Conservation (phyloP, 2,797 vertebrate species). For the Malacoraja senta region DNA sequence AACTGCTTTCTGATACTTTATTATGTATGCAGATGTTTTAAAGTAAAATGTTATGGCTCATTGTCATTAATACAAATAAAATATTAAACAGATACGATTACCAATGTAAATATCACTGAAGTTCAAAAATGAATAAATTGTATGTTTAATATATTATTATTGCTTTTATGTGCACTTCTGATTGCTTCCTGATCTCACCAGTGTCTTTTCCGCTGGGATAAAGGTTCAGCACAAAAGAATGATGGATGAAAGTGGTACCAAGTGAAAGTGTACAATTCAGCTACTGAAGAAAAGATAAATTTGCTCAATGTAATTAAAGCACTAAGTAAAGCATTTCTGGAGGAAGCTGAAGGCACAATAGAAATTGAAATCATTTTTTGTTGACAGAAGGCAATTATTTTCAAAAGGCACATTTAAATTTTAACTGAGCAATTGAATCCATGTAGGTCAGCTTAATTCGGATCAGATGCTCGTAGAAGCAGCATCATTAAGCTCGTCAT, state of each 20-base stretch:
- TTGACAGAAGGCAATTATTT: not conserved
- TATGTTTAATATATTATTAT: not conserved
- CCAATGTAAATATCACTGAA: not conserved
- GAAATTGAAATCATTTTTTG: not conserved
- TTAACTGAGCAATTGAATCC: not conserved
- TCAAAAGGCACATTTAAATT: conserved; percentile 17
- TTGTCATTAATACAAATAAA: not conserved
- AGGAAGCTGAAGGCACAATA: not conserved
- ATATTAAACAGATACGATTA: not conserved
- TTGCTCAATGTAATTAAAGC: not conserved
- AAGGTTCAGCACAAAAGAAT: not conserved
- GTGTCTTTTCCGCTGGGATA: not conserved
- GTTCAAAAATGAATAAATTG: not conserved
- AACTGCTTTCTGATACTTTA: not conserved
- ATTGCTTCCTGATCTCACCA: not conserved
- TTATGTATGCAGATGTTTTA: not conserved
- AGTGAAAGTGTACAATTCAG: not conserved
- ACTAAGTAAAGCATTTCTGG: not conserved
- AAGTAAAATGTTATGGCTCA: not conserved
- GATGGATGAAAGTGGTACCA: not conserved
- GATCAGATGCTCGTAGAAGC: not conserved
- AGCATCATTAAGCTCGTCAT: not conserved
- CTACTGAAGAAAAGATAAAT: conserved; percentile 14
- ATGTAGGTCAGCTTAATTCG: not conserved
- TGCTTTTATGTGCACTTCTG: not conserved